Evolutionary conservation across 2,888 invertebrate species (phyloP), one percentile per base, ranked within the genome.

Genomic region (Linnaemya tessellans): DNA sequence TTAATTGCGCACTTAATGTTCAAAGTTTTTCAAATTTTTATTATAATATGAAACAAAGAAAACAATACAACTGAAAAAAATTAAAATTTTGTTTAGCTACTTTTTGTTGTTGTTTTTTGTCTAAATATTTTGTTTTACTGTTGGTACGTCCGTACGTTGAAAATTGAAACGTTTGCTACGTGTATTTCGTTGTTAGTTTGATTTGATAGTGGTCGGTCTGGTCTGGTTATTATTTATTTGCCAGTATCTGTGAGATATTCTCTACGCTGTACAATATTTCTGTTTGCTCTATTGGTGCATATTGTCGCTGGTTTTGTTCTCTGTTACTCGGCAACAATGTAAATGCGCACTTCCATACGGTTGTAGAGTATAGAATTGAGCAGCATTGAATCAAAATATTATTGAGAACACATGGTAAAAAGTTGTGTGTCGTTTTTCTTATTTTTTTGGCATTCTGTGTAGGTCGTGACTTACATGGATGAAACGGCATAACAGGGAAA

Each of bases 381-480:
- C 79, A 73, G 74, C 86, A 82, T 68, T 81, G 58, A 79, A 68
- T 49, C 81, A 73, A 84, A 78, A 78, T 81, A 54, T 75, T 74
- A 56, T 68, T 46, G 86, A 87, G 87, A 87, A 87, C 85, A 87
- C 80, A 86, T 87, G 83, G 78, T 30, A 46, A 35, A 80, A 68
- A 70, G 51, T 64, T 64, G 70, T 75, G 75, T 87, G 68, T 35
- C 5, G 30, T 30, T 2, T 30, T 30, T 30, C 30, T 30, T 30
- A 30, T 51, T 51, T 20, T 86, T 70, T 68, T 68, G 46, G 49
- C 51, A 25, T 85, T 86, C 83, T 80, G 86, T 87, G 84, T 87
- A 87, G 87, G 87, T 88, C 87, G 87, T 80, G 87, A 20, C 25
- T 22, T 84, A 71, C 73, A 79, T 82, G 77, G 65, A 35, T 51